phyloP scores from a whole-genome alignment of 2,113 vertebrate genomes.

The Ursus arctos region DNA sequence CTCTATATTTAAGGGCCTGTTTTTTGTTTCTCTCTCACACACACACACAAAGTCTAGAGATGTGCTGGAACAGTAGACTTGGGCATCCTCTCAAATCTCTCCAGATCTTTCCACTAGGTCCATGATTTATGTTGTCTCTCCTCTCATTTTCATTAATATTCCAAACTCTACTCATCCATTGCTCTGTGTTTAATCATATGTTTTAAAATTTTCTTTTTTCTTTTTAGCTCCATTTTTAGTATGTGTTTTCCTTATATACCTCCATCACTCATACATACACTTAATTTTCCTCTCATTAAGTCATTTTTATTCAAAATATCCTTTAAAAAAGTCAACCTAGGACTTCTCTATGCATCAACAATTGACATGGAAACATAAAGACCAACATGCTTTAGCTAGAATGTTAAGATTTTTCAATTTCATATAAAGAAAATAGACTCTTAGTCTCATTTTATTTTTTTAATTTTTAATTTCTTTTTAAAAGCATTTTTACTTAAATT shows the following conservation, averaged over 20 bases:
- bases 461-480: too few relatives aligned
- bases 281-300: neutral
- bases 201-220: neutral
- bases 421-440: neutral
- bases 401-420: neutral
- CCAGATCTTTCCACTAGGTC: neutral
- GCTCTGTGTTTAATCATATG: neutral
- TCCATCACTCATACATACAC: too few relatives aligned
- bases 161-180: neutral
- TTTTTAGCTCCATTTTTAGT: neutral
- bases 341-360: neutral
- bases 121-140: neutral
- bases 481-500: too few relatives aligned
- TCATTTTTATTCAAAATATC: neutral
- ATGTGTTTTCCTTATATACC: neutral
- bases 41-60: too few relatives aligned
- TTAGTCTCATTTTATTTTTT: too few relatives aligned
- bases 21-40: too few relatives aligned
- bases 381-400: neutral
- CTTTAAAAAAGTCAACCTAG: neutral
- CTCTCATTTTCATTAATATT: too few relatives aligned
- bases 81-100: neutral
- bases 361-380: neutral
- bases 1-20: too few relatives aligned
- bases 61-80: fast-evolving